phyloP scores from a whole-genome alignment of 2,888 invertebrate species.

The Calephelis perditalis region DNA sequence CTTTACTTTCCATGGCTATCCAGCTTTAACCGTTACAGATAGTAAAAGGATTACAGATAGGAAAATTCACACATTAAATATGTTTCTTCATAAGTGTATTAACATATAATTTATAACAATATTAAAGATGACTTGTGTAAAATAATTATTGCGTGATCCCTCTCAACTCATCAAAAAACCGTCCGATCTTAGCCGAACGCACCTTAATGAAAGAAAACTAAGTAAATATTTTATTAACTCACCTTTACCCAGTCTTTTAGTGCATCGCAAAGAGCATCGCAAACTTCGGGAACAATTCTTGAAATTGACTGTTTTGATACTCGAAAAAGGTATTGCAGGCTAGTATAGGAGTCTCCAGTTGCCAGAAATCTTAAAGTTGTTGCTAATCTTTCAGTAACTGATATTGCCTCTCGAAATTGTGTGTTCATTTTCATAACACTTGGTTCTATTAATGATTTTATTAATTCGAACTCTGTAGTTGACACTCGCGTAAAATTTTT shows the following conservation, averaged over 20 bases:
- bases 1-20: not conserved
- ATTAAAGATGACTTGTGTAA: not conserved
- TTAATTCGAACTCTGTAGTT: constrained; percentile 6
- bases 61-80: not conserved
- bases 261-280: too few species aligned
- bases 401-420: constrained; percentile 1
- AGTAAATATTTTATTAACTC: too few species aligned
- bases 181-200: not conserved
- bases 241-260: too few species aligned
- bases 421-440: not conserved
- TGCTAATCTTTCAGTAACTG: too few species aligned
- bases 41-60: not conserved
- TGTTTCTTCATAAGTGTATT: not conserved
- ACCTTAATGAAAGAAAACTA: not conserved
- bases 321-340: too few species aligned
- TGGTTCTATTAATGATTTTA: constrained; percentile 5
- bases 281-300: too few species aligned
- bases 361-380: too few species aligned
- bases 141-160: not conserved
- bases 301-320: too few species aligned
- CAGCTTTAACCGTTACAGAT: not conserved
- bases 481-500: constrained; percentile 16
- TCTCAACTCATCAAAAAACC: not conserved
- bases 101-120: not conserved
- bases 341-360: too few species aligned